phyloP scores from a whole-genome alignment of 2,888 invertebrate species.

The Galeruca laticollis region DNA sequence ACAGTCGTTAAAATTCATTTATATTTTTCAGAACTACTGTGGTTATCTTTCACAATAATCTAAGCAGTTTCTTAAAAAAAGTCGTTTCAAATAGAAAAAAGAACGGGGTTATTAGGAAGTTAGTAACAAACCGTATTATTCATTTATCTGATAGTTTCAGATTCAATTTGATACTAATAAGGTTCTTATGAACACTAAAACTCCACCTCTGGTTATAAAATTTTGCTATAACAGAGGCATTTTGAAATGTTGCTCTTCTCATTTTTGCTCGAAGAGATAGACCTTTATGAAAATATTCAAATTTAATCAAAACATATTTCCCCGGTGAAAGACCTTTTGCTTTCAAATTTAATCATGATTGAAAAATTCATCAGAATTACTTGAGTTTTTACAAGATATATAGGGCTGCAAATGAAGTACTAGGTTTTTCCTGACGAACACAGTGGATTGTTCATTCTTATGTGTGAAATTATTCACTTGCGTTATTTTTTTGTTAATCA shows the following conservation, averaged over 20 bases:
- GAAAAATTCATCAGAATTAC: neutral
- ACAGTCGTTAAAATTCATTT: too few relatives aligned
- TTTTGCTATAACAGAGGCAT: neutral
- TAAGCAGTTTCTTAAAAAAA: too few relatives aligned
- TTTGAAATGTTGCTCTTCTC: constrained; percentile 24
- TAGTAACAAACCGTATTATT: too few relatives aligned
- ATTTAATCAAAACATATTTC: constrained; percentile 14
- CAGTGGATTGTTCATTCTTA: too few relatives aligned
- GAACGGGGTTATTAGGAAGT: too few relatives aligned
- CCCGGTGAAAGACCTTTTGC: neutral
- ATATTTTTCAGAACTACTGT: too few relatives aligned
- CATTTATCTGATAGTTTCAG: too few relatives aligned
- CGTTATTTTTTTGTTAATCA: neutral
- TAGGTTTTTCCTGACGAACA: too few relatives aligned
- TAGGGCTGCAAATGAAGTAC: neutral
- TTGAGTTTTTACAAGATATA: neutral
- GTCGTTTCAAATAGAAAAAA: too few relatives aligned
- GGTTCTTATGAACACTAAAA: neutral
- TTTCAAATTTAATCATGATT: neutral
- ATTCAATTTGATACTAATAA: neutral
- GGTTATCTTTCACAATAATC: too few relatives aligned
- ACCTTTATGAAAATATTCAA: constrained; percentile 10
- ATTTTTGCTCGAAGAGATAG: constrained; percentile 6
- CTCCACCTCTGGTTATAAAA: neutral
- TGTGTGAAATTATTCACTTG: too few relatives aligned